phyloP scores from a whole-genome alignment of 2,888 invertebrate species.

The Diaphora mendica region DNA sequence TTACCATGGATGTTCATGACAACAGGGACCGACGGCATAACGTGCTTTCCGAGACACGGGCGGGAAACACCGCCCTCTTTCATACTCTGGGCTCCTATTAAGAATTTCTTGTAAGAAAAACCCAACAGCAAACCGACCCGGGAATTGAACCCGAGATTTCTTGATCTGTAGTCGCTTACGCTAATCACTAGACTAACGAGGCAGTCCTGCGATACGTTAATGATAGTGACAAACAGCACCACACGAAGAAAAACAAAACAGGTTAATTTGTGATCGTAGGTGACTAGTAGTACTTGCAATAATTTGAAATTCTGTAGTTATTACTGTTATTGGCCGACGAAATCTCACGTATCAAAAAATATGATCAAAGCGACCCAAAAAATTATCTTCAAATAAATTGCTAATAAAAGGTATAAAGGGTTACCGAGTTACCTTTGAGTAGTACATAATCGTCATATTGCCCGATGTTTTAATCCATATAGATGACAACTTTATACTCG shows the following conservation, averaged over 20 bases:
- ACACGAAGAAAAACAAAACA: background rate
- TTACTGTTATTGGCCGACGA: background rate
- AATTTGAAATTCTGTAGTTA: background rate
- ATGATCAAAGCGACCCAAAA: conserved; percentile 26
- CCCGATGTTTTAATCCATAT: conserved; percentile 9
- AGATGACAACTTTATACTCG: background rate
- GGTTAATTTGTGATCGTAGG: background rate
- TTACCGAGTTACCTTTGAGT: conserved; percentile 41
- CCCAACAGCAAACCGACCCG: no score
- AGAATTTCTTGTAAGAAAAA: no score
- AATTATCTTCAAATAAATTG: conserved; percentile 19
- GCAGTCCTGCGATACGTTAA: no score
- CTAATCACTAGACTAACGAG: no score
- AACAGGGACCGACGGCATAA: no score
- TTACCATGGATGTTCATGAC: no score
- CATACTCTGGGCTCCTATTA: no score
- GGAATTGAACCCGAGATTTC: no score
- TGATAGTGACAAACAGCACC: no score
- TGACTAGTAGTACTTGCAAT: background rate
- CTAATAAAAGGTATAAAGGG: conserved; percentile 15
- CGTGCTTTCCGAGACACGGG: no score
- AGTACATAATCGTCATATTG: conserved; percentile 5
- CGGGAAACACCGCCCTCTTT: no score
- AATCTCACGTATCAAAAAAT: background rate
- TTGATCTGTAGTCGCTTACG: no score